A percentile compares a stretch with the other conserved stretches of the same genome.
Evolutionary conservation across 1,140 invertebrate species (phyloP).

Genomic region (Ceratina japonica): DNA sequence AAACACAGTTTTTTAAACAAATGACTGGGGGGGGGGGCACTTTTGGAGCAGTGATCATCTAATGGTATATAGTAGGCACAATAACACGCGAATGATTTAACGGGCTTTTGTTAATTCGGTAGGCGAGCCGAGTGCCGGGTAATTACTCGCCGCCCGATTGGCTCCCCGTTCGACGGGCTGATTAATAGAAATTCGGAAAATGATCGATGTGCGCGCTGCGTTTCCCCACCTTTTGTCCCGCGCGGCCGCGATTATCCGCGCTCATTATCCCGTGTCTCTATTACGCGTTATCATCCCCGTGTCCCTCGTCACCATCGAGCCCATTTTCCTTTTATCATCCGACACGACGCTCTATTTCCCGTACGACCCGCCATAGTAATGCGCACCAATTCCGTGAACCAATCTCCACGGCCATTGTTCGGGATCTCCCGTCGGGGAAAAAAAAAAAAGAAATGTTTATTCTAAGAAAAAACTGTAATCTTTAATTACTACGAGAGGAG

Average conservation of each 20-base stretch:
- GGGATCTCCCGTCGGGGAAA: no score
- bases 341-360: neutral
- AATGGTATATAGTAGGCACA: no score
- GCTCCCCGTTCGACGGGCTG: neutral
- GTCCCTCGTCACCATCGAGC: neutral
- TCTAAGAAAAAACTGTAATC: no score
- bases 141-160: conserved; percentile 15
- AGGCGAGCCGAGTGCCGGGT: neutral
- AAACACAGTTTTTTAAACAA: no score
- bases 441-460: no score
- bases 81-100: conserved; percentile 4
- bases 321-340: conserved; percentile 22
- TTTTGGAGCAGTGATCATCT: no score
- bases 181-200: conserved; percentile 40
- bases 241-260: neutral
- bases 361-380: neutral
- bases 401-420: no score
- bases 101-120: neutral
- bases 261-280: conserved; percentile 10
- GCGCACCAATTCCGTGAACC: no score
- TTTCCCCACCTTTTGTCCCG: conserved; percentile 1
- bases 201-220: conserved; percentile 2
- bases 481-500: no score
- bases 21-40: no score
- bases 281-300: conserved; percentile 14